Evolutionary conservation across 2,797 vertebrate genomes (phyloP).

Genomic region (Bradypodion pumilum): DNA sequence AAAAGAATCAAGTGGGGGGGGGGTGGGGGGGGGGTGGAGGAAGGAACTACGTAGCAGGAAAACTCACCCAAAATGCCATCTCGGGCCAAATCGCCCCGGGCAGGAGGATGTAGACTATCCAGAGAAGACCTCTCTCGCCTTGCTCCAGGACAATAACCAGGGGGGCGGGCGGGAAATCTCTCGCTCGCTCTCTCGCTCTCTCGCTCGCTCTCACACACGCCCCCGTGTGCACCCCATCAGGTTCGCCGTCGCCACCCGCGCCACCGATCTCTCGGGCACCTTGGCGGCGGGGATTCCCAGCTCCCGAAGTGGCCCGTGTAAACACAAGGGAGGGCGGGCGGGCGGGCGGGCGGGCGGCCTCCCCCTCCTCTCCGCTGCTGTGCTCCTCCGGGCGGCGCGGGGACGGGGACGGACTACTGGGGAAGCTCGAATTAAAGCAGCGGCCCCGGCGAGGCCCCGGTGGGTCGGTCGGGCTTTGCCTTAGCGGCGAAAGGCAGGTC

Average conservation of each 20-base stretch:
- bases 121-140: not conserved
- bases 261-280: not conserved
- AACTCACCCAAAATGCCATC: slow-evolving; percentile 38
- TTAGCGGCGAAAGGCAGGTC: slow-evolving; percentile 1
- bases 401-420: no score
- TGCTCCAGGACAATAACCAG: not conserved
- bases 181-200: no score
- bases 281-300: slow-evolving; percentile 4
- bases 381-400: no score
- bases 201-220: not conserved
- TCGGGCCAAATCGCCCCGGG: not conserved
- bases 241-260: not conserved
- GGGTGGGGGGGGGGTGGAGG: no score
- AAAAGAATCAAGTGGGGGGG: no score
- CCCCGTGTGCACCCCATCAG: not conserved
- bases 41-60: not conserved
- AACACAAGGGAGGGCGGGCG: no score
- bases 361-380: no score
- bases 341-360: no score
- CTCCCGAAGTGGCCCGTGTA: not conserved
- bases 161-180: not conserved
- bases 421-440: no score
- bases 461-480: slow-evolving; percentile 17
- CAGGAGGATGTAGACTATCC: not conserved
- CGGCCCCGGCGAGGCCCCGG: no score